A percentile compares a stretch with the other conserved stretches of the same genome.
These are phyloP conservation scores for Oncopeltus fasciatus DNA, from an alignment of 1,140 invertebrate genomes.

Conservation along the genomic window DNA sequence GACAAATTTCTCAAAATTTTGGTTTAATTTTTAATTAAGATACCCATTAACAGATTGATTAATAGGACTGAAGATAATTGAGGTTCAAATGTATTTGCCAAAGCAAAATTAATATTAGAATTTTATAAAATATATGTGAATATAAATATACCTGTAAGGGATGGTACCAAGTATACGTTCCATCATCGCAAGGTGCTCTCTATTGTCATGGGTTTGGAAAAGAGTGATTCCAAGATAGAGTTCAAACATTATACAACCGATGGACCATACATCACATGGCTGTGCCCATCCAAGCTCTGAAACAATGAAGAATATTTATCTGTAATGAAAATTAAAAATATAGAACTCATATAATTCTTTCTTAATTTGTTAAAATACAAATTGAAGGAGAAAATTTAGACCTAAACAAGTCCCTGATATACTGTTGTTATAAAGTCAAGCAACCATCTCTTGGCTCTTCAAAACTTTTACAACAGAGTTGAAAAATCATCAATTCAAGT, in stretches of 20 bases:
- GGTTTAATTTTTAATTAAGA: too few species aligned
- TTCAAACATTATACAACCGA: conserved; percentile 99
- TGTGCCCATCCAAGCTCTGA: conserved; percentile 97
- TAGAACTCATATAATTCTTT: background rate
- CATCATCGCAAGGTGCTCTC: conserved; percentile 99
- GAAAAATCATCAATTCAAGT: too few species aligned
- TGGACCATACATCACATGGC: conserved; percentile 99
- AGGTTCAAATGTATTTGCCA: too few species aligned
- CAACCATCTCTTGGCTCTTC: too few species aligned
- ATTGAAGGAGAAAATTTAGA: background rate
- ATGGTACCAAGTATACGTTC: conserved; percentile 92
- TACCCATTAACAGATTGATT: too few species aligned
- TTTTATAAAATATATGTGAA: background rate
- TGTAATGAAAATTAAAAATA: conserved; percentile 10
- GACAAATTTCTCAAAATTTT: too few species aligned
- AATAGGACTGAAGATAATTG: too few species aligned
- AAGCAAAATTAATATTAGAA: too few species aligned
- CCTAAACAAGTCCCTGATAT: too few species aligned
- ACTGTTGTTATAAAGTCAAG: too few species aligned
- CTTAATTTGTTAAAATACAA: background rate
- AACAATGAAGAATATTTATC: conserved; percentile 27
- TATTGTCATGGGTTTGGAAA: conserved; percentile 99
- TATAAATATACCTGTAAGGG: conserved; percentile 55
- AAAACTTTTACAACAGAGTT: too few species aligned
- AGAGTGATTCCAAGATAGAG: conserved; percentile 94